These are phyloP conservation scores for Alcis repandata DNA, from an alignment of 2,888 invertebrate genomes.

Conservation along the genomic window DNA sequence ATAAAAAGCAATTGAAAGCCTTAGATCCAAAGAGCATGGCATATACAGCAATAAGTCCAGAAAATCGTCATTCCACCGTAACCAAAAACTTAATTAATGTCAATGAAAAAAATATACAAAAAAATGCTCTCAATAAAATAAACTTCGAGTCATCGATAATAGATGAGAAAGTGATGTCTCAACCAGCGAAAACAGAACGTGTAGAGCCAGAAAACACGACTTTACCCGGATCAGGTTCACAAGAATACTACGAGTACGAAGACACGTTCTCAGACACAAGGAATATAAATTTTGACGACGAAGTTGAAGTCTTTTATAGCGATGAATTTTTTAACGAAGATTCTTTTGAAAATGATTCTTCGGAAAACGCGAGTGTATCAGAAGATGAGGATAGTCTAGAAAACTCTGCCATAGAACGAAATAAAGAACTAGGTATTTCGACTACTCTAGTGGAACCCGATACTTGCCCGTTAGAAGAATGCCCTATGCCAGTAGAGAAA, in stretches of 20 bases:
- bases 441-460: not conserved
- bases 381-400: not conserved
- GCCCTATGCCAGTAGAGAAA: slow-evolving; percentile 1
- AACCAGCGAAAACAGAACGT: slow-evolving; percentile 4
- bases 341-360: not conserved
- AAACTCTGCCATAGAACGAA: slow-evolving; percentile 1
- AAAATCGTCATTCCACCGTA: not conserved
- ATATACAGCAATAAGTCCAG: not conserved
- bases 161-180: not conserved
- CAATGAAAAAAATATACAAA: not conserved
- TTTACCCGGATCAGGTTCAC: slow-evolving; percentile 13
- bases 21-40: not conserved
- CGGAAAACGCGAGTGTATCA: not conserved
- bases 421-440: not conserved
- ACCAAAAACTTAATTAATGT: not conserved
- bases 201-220: slow-evolving; percentile 17
- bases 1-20: slow-evolving; percentile 11
- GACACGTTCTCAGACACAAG: slow-evolving; percentile 8
- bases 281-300: slow-evolving; percentile 8
- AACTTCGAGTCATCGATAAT: not conserved
- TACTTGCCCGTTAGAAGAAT: not conserved
- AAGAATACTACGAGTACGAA: slow-evolving; percentile 9
- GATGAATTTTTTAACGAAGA: not conserved
- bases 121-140: not conserved
- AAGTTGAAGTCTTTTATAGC: slow-evolving; percentile 15